A percentile compares a stretch with the other conserved stretches of the same genome.
Evolutionary conservation across 2,797 vertebrate species (phyloP).

Genomic region (Gymnocypris eckloni): DNA sequence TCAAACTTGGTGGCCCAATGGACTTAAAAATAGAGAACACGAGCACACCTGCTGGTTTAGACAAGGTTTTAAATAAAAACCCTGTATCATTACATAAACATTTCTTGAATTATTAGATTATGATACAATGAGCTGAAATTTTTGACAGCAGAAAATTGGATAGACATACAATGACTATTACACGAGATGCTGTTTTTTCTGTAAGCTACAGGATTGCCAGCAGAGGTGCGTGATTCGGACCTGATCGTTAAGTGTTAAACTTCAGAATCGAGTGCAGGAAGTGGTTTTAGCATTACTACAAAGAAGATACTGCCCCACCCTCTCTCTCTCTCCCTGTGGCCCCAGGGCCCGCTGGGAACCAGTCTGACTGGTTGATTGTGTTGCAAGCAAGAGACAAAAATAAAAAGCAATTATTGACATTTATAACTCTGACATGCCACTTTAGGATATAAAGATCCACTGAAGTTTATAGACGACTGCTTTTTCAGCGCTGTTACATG

Average conservation of each 20-base stretch:
- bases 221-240: background rate
- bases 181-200: background rate
- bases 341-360: constrained; percentile 73
- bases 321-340: constrained; percentile 55
- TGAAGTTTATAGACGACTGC: constrained; percentile 1
- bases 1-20: constrained; percentile 13
- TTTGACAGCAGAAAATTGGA: background rate
- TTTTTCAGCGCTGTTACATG: background rate
- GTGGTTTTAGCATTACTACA: constrained; percentile 27
- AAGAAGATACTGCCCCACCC: constrained; percentile 45
- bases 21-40: constrained; percentile 10
- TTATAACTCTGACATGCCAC: constrained; percentile 17
- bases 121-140: background rate
- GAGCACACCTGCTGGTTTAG: background rate
- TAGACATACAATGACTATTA: background rate
- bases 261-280: constrained; percentile 27
- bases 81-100: background rate
- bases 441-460: constrained; percentile 21
- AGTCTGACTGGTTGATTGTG: constrained; percentile 75
- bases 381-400: constrained; percentile 38
- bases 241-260: background rate
- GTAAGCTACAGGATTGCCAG: background rate
- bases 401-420: constrained; percentile 50
- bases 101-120: background rate
- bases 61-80: background rate